A percentile compares a stretch with the other conserved stretches of the same genome.
Evolutionary conservation across 1,140 invertebrate species (phyloP).

Genomic region (Oryctes rhinoceros): DNA sequence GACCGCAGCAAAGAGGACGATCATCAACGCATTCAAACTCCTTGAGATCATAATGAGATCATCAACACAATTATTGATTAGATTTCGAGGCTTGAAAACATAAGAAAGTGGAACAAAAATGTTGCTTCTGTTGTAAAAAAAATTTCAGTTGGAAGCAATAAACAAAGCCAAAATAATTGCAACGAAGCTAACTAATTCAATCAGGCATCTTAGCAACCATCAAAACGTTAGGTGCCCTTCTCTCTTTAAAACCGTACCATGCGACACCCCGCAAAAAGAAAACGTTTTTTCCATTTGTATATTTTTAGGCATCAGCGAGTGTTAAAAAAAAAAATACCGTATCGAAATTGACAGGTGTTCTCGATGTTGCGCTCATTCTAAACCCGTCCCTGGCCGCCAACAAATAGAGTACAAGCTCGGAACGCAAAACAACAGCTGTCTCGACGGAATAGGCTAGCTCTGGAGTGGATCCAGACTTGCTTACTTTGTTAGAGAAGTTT

Average conservation of each 20-base stretch:
- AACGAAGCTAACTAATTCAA: too few relatives aligned
- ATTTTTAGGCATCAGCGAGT: not conserved
- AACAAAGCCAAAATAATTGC: too few relatives aligned
- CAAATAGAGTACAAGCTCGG: not conserved
- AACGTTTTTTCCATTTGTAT: not conserved
- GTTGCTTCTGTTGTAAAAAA: too few relatives aligned
- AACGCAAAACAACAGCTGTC: not conserved
- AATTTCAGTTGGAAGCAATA: too few relatives aligned
- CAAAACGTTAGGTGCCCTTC: not conserved
- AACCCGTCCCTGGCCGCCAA: not conserved
- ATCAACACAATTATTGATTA: too few relatives aligned
- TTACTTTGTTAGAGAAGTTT: not conserved
- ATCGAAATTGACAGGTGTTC: slow-evolving; percentile 6
- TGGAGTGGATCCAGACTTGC: not conserved
- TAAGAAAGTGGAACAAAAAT: too few relatives aligned
- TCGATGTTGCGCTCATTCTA: not conserved
- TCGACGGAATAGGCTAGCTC: not conserved
- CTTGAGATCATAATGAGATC: too few relatives aligned
- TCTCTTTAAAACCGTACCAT: not conserved
- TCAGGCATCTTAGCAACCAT: too few relatives aligned
- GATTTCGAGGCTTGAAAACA: too few relatives aligned
- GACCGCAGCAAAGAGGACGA: too few relatives aligned
- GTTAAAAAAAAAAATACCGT: not conserved
- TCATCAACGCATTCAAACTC: too few relatives aligned
- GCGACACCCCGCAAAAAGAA: not conserved